A percentile compares a stretch with the other conserved stretches of the same genome.
Evolutionary conservation across 2,113 vertebrate genomes (phyloP).

Genomic region (Tragelaphus scriptus): DNA sequence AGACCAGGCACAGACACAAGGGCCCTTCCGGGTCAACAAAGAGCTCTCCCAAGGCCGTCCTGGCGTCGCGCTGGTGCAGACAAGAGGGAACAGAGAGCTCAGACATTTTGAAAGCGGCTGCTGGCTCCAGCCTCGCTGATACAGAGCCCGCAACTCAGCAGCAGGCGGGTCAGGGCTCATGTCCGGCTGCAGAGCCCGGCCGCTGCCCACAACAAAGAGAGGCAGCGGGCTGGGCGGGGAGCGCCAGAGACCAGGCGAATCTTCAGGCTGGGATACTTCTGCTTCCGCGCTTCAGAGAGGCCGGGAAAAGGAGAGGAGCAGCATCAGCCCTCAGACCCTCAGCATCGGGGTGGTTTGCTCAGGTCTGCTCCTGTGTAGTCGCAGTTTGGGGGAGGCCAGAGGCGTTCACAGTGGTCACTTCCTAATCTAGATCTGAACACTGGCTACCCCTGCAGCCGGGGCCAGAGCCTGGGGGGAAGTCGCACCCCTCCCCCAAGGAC

Average conservation of each 20-base stretch:
- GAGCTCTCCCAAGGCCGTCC: rapidly evolving
- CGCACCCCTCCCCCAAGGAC: neutral
- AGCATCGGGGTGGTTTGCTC: rapidly evolving
- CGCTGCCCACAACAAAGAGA: neutral
- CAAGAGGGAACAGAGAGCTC: rapidly evolving
- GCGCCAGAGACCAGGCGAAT: neutral
- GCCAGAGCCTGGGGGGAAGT: neutral
- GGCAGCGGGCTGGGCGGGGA: neutral
- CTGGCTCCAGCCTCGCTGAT: neutral
- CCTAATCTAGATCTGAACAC: neutral
- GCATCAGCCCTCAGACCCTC: neutral
- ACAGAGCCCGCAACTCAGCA: neutral
- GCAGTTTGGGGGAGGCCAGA: rapidly evolving
- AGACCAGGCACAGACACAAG: rapidly evolving
- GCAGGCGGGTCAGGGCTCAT: neutral
- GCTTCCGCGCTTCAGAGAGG: neutral
- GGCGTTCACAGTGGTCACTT: neutral
- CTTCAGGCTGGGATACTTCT: neutral
- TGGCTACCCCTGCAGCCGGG: rapidly evolving
- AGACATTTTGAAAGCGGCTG: neutral
- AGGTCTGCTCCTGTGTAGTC: rapidly evolving
- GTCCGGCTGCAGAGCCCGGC: rapidly evolving
- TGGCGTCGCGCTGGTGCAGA: rapidly evolving
- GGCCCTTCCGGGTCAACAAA: rapidly evolving
- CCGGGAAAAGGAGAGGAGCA: neutral